Evolutionary conservation across 2,113 vertebrate species (phyloP), one percentile per base, ranked within the genome.

Genomic region (Emydura subglobosa): DNA sequence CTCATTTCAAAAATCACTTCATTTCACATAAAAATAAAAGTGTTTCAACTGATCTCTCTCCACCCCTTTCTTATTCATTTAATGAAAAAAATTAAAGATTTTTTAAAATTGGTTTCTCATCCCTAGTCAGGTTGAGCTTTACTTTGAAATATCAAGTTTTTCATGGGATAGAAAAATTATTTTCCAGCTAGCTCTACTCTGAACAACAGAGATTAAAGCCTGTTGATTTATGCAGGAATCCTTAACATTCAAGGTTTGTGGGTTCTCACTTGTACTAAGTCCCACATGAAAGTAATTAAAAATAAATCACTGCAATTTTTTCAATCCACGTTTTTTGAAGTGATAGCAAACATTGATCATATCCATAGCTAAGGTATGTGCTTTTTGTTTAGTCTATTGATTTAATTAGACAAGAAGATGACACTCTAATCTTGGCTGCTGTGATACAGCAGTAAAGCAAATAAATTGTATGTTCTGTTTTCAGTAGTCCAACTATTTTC

Each of bases 161-260:
- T n/a, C 61, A 68, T n/a, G 61, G 27, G 31, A 68, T n/a, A 34
- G 31, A 65, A 65, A n/a, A 68, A 68, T 21, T 1, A 4, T 68
- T 68, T 68, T n/a, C 34, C 17, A n/a, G 34, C 31, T 68, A 68
- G 7, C 17, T 68, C 34, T 68, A 68, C 16, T 51, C 2, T 19
- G 42, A 55, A 49, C 54, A 82, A 47, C 0, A 0, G 2, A 82
- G 27, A 13, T 74, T 50, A 5, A 27, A 42, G 84, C 16, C 55
- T 11, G 1, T 6, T 44, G 10, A 59, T 65, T 86, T 87, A 76
- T 19, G 4, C 4, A 76, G 11, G 74, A 47, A 27, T 24, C 74
- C 24, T 44, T 27, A 76, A 76, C 24, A 44, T 86, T 68, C 92
- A 59, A 84, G 2, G 5, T 39, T 68, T 44, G 65, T 34, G 5